These are phyloP conservation scores for Oppia nitens DNA, from an alignment of 1,140 invertebrate species.

Conservation along the genomic window DNA sequence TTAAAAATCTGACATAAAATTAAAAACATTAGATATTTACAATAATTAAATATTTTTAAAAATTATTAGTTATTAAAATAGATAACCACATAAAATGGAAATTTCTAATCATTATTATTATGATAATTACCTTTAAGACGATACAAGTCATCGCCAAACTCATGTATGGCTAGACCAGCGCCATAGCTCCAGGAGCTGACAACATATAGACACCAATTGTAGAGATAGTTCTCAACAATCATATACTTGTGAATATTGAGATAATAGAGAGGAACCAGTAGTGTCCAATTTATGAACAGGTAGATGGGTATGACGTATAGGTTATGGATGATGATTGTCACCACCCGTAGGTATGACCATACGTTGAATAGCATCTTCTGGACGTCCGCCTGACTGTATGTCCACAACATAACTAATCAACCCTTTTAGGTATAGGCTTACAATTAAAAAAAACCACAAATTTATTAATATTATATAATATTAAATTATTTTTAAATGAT, in stretches of 20 bases:
- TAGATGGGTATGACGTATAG: constrained; percentile 13
- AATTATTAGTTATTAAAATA: background rate
- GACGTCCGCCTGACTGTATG: background rate
- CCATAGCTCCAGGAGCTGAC: constrained; percentile 13
- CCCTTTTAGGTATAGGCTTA: too few relatives aligned
- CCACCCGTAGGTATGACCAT: background rate
- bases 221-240: constrained; percentile 15
- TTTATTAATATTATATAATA: too few relatives aligned
- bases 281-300: constrained; percentile 10
- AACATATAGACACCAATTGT: constrained; percentile 15
- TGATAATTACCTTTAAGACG: background rate
- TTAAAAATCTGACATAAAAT: background rate
- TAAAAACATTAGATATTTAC: background rate
- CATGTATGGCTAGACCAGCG: constrained; percentile 7
- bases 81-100: background rate
- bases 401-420: too few relatives aligned
- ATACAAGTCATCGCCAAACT: constrained; percentile 14
- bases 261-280: constrained; percentile 15
- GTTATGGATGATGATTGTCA: constrained; percentile 15
- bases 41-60: background rate
- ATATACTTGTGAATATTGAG: constrained; percentile 1
- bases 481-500: too few relatives aligned
- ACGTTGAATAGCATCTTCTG: background rate
- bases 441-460: too few relatives aligned
- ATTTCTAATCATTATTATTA: background rate